Percentiles rank a stretch among this genome's conserved stretches.
phyloP scores from a whole-genome alignment of 2,113 vertebrate species.

The Malurus cyaneus region DNA sequence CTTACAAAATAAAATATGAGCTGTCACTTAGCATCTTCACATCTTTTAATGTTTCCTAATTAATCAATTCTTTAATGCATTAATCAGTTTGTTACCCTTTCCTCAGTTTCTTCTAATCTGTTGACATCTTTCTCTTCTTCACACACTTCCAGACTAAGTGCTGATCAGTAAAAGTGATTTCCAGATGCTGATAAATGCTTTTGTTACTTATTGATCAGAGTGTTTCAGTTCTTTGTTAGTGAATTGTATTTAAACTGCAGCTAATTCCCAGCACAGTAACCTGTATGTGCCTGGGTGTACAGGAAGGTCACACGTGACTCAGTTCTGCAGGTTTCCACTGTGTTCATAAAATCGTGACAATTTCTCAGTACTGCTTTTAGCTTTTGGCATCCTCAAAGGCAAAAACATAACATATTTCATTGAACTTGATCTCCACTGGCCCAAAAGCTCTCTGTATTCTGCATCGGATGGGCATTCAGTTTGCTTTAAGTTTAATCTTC shows the following conservation, averaged over 20 bases:
- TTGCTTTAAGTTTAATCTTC: conserved; percentile 27
- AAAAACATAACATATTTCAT: neutral
- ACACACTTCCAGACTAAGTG: neutral
- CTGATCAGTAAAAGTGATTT: neutral
- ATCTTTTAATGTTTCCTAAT: neutral
- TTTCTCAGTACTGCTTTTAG: neutral
- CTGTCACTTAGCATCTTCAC: neutral
- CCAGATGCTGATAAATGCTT: neutral
- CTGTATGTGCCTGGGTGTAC: neutral
- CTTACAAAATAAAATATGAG: neutral
- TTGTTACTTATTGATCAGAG: neutral
- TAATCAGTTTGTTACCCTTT: neutral
- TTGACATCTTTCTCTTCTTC: neutral
- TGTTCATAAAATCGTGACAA: neutral
- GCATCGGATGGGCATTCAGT: neutral
- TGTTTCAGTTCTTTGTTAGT: neutral
- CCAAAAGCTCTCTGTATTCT: neutral
- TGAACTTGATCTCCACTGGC: neutral
- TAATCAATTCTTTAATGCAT: neutral
- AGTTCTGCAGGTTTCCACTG: neutral
- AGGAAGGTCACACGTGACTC: neutral
- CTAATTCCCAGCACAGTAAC: neutral
- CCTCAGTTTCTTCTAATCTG: conserved; percentile 2
- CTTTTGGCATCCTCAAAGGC: neutral
- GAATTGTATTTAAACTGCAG: neutral